Conservation (phyloP, 1,140 invertebrate species). For the Chrysoperla carnea region DNA sequence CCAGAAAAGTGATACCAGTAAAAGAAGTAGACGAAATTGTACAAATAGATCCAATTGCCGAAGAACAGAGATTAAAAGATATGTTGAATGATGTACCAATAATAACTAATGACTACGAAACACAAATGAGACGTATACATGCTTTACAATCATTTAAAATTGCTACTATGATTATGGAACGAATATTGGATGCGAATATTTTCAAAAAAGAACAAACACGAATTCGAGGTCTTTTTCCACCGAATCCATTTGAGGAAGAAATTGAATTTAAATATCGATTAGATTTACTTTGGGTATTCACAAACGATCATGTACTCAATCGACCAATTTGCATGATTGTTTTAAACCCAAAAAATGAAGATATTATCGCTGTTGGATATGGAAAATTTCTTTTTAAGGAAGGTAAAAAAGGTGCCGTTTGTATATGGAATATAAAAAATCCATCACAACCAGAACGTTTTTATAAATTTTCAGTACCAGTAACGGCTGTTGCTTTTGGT, state of each 20-base stretch:
- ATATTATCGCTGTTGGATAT: slow-evolving; percentile 51
- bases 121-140: slow-evolving; percentile 18
- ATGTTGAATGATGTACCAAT: slow-evolving; percentile 15
- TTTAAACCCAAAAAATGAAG: slow-evolving; percentile 43
- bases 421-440: slow-evolving; percentile 75
- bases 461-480: slow-evolving; percentile 45
- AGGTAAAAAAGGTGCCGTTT: slow-evolving; percentile 38
- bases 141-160: slow-evolving; percentile 32
- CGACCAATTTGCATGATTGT: slow-evolving; percentile 32
- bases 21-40: slow-evolving; percentile 20
- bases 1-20: slow-evolving; percentile 27
- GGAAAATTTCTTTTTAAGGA: slow-evolving; percentile 37
- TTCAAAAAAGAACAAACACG: slow-evolving; percentile 41
- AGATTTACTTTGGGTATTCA: slow-evolving; percentile 42
- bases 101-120: slow-evolving; percentile 8
- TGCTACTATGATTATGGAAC: slow-evolving; percentile 39
- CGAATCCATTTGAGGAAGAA: slow-evolving; percentile 35
- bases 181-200: slow-evolving; percentile 45
- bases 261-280: slow-evolving; percentile 42
- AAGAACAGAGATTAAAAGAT: slow-evolving; percentile 15
- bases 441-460: slow-evolving; percentile 60
- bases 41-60: slow-evolving; percentile 4
- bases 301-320: slow-evolving; percentile 21
- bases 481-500: slow-evolving; percentile 60
- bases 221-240: slow-evolving; percentile 38